Percentiles rank a stretch among this genome's conserved stretches.
Evolutionary conservation across 2,888 invertebrate species (phyloP).

Genomic region (Baronia brevicornis): DNA sequence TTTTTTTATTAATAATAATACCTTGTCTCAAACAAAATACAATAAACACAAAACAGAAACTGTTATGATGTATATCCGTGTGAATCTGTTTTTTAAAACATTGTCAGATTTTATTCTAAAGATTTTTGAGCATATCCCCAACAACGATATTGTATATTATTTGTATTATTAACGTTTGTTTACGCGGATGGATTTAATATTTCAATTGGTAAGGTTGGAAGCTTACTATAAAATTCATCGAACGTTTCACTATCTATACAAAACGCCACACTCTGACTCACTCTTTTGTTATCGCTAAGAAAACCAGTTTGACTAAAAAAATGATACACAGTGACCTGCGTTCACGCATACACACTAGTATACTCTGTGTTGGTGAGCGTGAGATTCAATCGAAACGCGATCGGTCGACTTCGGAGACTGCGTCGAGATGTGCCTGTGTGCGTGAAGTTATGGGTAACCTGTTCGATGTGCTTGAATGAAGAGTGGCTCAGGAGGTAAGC

Average conservation of each 20-base stretch:
- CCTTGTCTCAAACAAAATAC: too few relatives aligned
- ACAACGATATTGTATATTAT: too few relatives aligned
- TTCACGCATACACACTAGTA: conserved; percentile 33
- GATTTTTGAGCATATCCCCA: too few relatives aligned
- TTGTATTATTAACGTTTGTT: too few relatives aligned
- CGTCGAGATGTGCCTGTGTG: conserved; percentile 28
- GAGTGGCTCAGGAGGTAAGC: conserved; percentile 68
- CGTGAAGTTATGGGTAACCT: conserved; percentile 55
- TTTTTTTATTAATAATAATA: too few relatives aligned
- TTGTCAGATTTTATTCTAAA: too few relatives aligned
- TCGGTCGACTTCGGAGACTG: conserved; percentile 16
- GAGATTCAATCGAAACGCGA: conserved; percentile 22
- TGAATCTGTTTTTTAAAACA: too few relatives aligned
- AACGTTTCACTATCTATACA: conserved; percentile 21
- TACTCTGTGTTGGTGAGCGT: conserved; percentile 31
- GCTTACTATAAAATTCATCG: too few relatives aligned
- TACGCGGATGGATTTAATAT: too few relatives aligned
- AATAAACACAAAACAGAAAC: too few relatives aligned
- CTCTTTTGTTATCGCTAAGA: conserved; percentile 52
- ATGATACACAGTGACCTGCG: conserved; percentile 59
- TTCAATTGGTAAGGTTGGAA: too few relatives aligned
- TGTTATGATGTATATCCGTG: too few relatives aligned
- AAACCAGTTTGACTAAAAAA: conserved; percentile 63
- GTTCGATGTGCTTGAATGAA: conserved; percentile 67
- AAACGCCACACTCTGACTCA: conserved; percentile 49